A percentile compares a stretch with the other conserved stretches of the same genome.
phyloP scores from a whole-genome alignment of 2,113 vertebrate genomes.

The Entosphenus tridentatus region DNA sequence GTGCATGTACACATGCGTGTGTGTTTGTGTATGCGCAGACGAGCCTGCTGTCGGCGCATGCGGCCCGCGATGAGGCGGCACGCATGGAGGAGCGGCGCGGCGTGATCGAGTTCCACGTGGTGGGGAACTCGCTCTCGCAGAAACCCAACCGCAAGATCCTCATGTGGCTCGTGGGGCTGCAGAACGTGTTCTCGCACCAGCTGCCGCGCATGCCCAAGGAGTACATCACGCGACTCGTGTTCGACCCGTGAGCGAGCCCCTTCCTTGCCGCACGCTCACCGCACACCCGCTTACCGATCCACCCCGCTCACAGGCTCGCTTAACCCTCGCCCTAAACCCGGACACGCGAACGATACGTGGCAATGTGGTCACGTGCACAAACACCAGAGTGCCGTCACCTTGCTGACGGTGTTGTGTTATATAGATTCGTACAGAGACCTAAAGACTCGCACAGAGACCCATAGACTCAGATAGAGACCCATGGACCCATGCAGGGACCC shows the following conservation, averaged over 20 bases:
- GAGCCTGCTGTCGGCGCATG: slow-evolving; percentile 72
- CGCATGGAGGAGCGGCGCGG: slow-evolving; percentile 76
- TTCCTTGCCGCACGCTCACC: background rate
- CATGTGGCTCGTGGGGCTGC: slow-evolving; percentile 88
- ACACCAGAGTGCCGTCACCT: too few relatives aligned
- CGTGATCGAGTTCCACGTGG: slow-evolving; percentile 95
- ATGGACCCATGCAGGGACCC: too few relatives aligned
- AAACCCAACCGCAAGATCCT: slow-evolving; percentile 93
- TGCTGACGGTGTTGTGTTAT: too few relatives aligned
- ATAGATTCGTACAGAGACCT: too few relatives aligned
- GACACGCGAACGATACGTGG: too few relatives aligned
- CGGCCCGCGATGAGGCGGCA: slow-evolving; percentile 77
- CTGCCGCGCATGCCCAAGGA: slow-evolving; percentile 97
- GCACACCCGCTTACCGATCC: too few relatives aligned
- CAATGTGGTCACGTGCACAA: too few relatives aligned
- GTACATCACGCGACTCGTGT: slow-evolving; percentile 88
- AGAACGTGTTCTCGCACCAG: slow-evolving; percentile 96
- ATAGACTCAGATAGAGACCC: too few relatives aligned
- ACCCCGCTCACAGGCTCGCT: too few relatives aligned
- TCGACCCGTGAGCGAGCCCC: slow-evolving; percentile 55
- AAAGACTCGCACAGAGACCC: too few relatives aligned
- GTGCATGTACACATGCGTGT: slow-evolving; percentile 96
- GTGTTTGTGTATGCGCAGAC: slow-evolving; percentile 88
- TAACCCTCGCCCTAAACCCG: too few relatives aligned
- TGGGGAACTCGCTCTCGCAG: slow-evolving; percentile 81